Evolutionary conservation across 2,888 invertebrate genomes (phyloP).

Genomic region (Drosophila silvestris): DNA sequence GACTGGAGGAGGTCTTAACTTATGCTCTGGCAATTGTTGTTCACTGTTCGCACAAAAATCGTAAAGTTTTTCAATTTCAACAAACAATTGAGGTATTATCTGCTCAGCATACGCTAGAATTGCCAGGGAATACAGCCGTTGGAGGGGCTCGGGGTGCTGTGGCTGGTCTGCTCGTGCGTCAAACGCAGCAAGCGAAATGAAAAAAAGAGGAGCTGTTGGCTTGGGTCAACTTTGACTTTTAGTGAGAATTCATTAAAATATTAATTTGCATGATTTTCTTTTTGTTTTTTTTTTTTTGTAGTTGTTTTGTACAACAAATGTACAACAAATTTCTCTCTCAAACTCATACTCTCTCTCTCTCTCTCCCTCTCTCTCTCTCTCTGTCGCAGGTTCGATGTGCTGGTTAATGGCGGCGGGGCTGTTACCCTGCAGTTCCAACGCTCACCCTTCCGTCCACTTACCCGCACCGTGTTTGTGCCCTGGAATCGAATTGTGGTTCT

Average conservation of each 20-base stretch:
- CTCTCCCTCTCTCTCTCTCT: too few species aligned
- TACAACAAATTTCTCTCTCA: neutral
- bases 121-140: neutral
- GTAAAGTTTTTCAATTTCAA: conserved; percentile 79
- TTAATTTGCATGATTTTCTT: conserved; percentile 75
- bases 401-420: conserved; percentile 99
- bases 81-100: conserved; percentile 83
- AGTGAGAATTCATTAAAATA: conserved; percentile 73
- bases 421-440: conserved; percentile 98
- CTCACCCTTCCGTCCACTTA: conserved; percentile 95
- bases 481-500: conserved; percentile 98
- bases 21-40: conserved; percentile 62
- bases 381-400: conserved; percentile 95
- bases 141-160: neutral
- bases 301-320: conserved; percentile 20
- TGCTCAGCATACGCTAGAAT: conserved; percentile 36
- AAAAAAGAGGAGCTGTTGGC: neutral
- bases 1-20: conserved; percentile 55
- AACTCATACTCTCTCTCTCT: neutral
- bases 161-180: conserved; percentile 44
- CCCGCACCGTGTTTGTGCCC: conserved; percentile 96
- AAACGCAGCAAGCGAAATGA: conserved; percentile 18
- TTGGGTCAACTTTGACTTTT: neutral
- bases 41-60: conserved; percentile 49
- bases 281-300: conserved; percentile 20